phyloP scores from a whole-genome alignment of 2,797 vertebrate species.

The Australoheros facetus region DNA sequence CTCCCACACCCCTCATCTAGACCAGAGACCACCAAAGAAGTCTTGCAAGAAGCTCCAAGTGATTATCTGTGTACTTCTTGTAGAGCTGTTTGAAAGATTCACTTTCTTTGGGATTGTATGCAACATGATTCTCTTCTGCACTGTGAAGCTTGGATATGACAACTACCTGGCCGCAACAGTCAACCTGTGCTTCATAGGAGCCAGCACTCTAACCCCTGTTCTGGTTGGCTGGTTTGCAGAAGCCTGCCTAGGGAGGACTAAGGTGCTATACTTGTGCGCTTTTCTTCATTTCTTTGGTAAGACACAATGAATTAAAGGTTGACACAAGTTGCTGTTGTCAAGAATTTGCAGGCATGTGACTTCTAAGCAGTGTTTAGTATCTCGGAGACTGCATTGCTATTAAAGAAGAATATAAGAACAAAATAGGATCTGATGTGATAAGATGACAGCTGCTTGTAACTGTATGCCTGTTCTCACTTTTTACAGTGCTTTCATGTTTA shows the following conservation, averaged over 20 bases:
- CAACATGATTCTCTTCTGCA: slow-evolving; percentile 95
- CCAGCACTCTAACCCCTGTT: slow-evolving; percentile 83
- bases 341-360: background rate
- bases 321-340: background rate
- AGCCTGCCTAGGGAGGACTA: slow-evolving; percentile 82
- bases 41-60: slow-evolving; percentile 82
- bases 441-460: background rate
- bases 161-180: slow-evolving; percentile 88
- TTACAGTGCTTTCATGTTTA: background rate
- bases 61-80: slow-evolving; percentile 87
- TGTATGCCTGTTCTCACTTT: background rate
- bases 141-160: slow-evolving; percentile 84
- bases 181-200: slow-evolving; percentile 90
- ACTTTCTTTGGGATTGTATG: slow-evolving; percentile 92
- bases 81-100: slow-evolving; percentile 92
- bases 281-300: slow-evolving; percentile 93
- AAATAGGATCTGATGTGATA: background rate
- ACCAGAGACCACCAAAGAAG: slow-evolving; percentile 39
- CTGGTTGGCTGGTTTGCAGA: slow-evolving; percentile 88
- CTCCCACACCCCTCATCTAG: slow-evolving; percentile 27
- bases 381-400: background rate
- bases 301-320: slow-evolving; percentile 33
- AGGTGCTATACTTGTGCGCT: slow-evolving; percentile 85
- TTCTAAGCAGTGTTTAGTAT: background rate
- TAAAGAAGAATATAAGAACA: background rate